Base-by-base conservation (phyloP, 2,888 invertebrate genomes). In the Cancer borealis region DNA sequence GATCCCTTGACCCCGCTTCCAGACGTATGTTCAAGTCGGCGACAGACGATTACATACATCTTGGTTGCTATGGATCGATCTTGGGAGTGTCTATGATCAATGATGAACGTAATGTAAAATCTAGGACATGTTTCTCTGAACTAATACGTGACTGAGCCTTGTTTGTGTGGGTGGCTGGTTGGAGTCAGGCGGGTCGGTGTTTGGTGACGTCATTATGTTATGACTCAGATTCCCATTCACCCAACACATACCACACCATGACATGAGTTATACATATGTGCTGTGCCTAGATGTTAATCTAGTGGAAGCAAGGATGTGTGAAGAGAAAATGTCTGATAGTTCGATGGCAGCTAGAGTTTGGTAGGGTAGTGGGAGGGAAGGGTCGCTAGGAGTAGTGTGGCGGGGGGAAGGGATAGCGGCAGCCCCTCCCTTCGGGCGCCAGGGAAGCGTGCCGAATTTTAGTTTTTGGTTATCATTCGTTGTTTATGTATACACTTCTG, bases 401-500 rank as follows among this genome's bases (percentile, higher is more conserved):
- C 21, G 17, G 45, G 92, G 92, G 30, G 46, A 21, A 54, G 30
- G 60, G 88, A 66, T 21, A 66, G 90, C n/a, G 47, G 30, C 90
- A 79, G 93, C 93, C 93, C 93, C 93, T 93, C 93, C 93, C 93
- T 93, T 90, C 93, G 54, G 93, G 93, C 93, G 93, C 93, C 93
- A 93, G 90, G 60, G 14, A 92, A 92, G 47, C 92, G 84, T 92
- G 92, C 92, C 92, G 84, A 92, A 30, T 54, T 66, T 79, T 47
- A 49, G 47, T 14, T 49, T 73, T 73, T 46, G n/a, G n/a, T 89
- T n/a, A 87, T 49, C 46, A 46, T 92, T 60, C 46, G 14, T 88
- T 47, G 46, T 60, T 46, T 21, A 21, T 60, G 12, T 21, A 60
- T 45, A 4, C n/a, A 21, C 26, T 17, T n/a, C 21, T 79, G 0